phyloP scores from a whole-genome alignment of 2,113 vertebrate species.

The Sinocyclocheilus grahami region DNA sequence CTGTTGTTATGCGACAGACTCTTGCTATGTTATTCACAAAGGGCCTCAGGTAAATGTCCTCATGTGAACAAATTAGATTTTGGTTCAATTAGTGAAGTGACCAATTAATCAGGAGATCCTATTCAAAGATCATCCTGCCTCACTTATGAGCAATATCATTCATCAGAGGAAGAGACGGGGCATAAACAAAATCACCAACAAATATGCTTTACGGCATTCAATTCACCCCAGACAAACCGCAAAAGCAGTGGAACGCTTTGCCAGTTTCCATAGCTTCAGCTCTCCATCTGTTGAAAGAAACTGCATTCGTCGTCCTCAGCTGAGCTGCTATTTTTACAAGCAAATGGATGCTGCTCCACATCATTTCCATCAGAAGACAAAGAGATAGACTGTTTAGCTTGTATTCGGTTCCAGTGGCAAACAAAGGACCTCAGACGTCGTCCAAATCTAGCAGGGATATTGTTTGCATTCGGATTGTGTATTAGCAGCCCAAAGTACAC shows the following conservation, averaged over 20 bases:
- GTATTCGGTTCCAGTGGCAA: neutral
- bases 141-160: neutral
- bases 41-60: slow-evolving; percentile 34
- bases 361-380: slow-evolving; percentile 63
- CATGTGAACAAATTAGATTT: slow-evolving; percentile 27
- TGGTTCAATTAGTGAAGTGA: slow-evolving; percentile 33
- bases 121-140: slow-evolving; percentile 26
- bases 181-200: slow-evolving; percentile 38
- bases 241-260: slow-evolving; percentile 47
- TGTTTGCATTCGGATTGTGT: slow-evolving; percentile 5
- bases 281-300: slow-evolving; percentile 68
- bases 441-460: slow-evolving; percentile 24
- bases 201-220: slow-evolving; percentile 39
- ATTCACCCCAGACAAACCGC: slow-evolving; percentile 37
- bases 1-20: slow-evolving; percentile 15
- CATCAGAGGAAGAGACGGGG: slow-evolving; percentile 3
- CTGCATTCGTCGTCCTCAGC: slow-evolving; percentile 64
- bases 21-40: slow-evolving; percentile 19
- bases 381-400: slow-evolving; percentile 11
- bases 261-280: slow-evolving; percentile 67
- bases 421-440: slow-evolving; percentile 3
- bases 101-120: slow-evolving; percentile 14
- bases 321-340: slow-evolving; percentile 74
- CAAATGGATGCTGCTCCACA: slow-evolving; percentile 66
- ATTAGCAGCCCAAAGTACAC: neutral